Base-by-base conservation (phyloP, 2,888 invertebrate genomes). In the Netelia fuscicornis region DNA sequence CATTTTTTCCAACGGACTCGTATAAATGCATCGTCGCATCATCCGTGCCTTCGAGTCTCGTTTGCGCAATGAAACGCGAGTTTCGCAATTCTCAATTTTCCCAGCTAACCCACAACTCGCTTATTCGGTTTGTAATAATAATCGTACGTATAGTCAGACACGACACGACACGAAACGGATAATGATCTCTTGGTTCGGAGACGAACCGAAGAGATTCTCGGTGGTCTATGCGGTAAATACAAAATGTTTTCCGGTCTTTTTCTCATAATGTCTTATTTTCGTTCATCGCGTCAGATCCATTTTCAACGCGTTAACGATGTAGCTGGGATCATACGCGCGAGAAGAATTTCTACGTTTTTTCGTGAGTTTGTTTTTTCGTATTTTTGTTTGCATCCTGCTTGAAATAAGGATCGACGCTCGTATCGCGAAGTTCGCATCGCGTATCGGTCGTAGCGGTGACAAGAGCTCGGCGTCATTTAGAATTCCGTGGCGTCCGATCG, bases 11-110 rank as follows among this genome's bases (percentile, higher is more conserved):
- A 3, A 17, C 17, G 8, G 9, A 23, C 20, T 42, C 17, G 48
- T 54, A 71, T 6, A 80, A 77, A 56, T 67, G 71, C 48, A 71
- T 72, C 20, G 68, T 60, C 76, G 67, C 72, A 77, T 74, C 65
- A 68, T 84, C 54, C 71, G 65, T 23, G 17, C 9, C 60, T 54
- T 30, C 56, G 20, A 11, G 25, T 2, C 60, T 72, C 23, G 56
- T 76, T 81, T 77, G 60, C 67, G 72, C 81, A 80, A 84, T 67
- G 44, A 56, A 74, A 72, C 65, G 75, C 30, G 37, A 72, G 67
- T 81, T 74, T 84, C 62, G 72, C 62, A 77, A 84, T 77, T 77
- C 72, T 64, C 54, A 17, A 77, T 84, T 84, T 77, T 76, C 65
- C 67, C 72, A 68, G 52, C 72, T 44, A 65, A 37, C 30, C 42